Conservation (phyloP, 2,888 invertebrate species). For the Tetheella fluctuosa region DNA sequence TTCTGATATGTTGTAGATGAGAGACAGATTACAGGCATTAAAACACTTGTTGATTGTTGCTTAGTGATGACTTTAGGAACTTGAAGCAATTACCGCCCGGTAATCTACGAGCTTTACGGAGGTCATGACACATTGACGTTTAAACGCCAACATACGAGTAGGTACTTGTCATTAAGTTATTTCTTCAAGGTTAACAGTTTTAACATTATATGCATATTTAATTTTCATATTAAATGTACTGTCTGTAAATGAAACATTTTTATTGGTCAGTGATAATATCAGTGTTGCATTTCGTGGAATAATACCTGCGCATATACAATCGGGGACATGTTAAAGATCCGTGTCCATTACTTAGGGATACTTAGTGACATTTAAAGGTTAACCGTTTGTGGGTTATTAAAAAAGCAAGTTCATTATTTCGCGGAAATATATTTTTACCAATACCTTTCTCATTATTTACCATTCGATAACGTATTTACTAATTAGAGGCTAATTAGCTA, state of each 20-base stretch:
- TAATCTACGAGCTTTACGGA: conserved; percentile 46
- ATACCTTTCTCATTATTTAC: neutral
- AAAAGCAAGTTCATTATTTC: neutral
- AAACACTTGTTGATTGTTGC: conserved; percentile 64
- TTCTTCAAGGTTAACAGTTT: conserved; percentile 13
- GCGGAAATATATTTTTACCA: neutral
- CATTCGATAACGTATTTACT: neutral
- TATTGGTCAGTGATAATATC: conserved; percentile 23
- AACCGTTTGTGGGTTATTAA: conserved; percentile 40
- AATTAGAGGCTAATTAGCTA: neutral
- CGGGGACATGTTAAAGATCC: conserved; percentile 19
- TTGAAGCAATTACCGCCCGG: conserved; percentile 55
- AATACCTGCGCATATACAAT: conserved; percentile 10
- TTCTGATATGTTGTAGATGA: conserved; percentile 60
- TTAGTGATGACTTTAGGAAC: conserved; percentile 66
- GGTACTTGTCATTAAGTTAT: neutral
- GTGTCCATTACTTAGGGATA: conserved; percentile 20
- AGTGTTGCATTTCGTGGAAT: conserved; percentile 15
- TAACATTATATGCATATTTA: neutral
- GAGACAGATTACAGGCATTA: conserved; percentile 66
- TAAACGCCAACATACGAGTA: conserved; percentile 11
- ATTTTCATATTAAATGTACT: neutral
- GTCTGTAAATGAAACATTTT: neutral
- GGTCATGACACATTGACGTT: conserved; percentile 40
- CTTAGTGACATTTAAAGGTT: conserved; percentile 57